Evolutionary conservation across 2,797 vertebrate species (phyloP).

Genomic region (Chaetodon trifasciatus): DNA sequence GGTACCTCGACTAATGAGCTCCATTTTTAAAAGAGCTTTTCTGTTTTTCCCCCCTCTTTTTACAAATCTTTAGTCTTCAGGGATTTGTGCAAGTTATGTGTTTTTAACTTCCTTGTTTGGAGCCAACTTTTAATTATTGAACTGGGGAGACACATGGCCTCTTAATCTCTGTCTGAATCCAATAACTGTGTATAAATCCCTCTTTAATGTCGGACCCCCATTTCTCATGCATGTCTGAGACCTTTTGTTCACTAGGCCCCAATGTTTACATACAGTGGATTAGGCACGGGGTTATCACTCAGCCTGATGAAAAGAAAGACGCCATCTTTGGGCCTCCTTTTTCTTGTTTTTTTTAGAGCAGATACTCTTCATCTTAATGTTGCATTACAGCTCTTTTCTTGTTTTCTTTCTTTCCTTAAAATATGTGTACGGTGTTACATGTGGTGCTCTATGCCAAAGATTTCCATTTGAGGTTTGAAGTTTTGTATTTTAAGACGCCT

Average conservation of each 20-base stretch:
- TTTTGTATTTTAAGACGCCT: background rate
- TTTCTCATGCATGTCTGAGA: background rate
- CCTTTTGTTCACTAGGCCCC: slow-evolving; percentile 13
- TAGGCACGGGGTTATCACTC: background rate
- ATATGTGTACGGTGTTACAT: background rate
- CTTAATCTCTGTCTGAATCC: background rate
- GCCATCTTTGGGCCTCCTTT: background rate
- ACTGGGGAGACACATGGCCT: background rate
- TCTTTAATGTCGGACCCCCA: background rate
- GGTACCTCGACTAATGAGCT: background rate
- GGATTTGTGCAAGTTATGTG: background rate
- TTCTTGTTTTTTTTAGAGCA: background rate
- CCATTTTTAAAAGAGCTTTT: background rate
- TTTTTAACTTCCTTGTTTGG: background rate
- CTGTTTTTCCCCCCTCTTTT: too few relatives aligned
- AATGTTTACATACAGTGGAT: background rate
- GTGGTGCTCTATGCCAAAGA: background rate
- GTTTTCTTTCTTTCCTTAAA: background rate
- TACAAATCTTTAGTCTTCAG: too few relatives aligned
- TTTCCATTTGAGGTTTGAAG: background rate
- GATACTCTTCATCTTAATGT: background rate
- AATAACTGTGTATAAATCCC: background rate
- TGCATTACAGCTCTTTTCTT: background rate
- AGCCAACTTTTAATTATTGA: background rate
- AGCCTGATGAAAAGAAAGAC: slow-evolving; percentile 7